Base-by-base conservation (phyloP, 2,888 invertebrate genomes). In the Oscheius onirici region DNA sequence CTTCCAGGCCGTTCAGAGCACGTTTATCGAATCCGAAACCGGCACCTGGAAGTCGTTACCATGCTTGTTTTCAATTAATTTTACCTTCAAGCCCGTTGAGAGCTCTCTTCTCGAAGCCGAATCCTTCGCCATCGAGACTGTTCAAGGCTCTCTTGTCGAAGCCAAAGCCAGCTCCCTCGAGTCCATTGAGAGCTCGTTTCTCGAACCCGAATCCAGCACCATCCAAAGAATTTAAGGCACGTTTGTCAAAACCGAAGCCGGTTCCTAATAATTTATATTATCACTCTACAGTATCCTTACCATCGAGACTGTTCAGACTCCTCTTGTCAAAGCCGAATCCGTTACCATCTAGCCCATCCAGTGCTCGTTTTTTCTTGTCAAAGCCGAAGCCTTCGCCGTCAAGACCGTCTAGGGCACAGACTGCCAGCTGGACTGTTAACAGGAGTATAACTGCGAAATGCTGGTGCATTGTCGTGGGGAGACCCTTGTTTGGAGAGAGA, bases 21-120 rank as follows among this genome's bases (percentile, higher is more conserved):
- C 78, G 54, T 43, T 78, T 78, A 17, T 77, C 74, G 44, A 78
- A 80, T 20, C 78, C 78, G 49, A 80, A 80, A n/a, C 78, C 80
- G 49, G 69, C 63, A 10, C 75, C 77, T n/a, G 6, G 20, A 49
- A 20, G 3, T 46, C 17, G 3, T 46, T 46, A 46, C 8, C 13
- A 3, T 46, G 3, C 15, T 46, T 3, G 46, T 46, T 46, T 46
- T 46, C 46, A 10, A 5, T 46, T 46, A 46, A 46, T n/a, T 10
- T 46, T 46, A 34, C 79, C 77, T 24, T 79, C 77, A 0, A 77
- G 51, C 13, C 68, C 67, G 65, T 77, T 72, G 54, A 80, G 54
- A 13, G 80, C 77, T 55, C 80, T 44, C 51, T 80, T 78, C 17
- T 78, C 76, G 54, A 80, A 79, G 13, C 79, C 79, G 51, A 79